A percentile compares a stretch with the other conserved stretches of the same genome.
phyloP scores from a whole-genome alignment of 2,888 invertebrate species.

The Pseudoips prasinana region DNA sequence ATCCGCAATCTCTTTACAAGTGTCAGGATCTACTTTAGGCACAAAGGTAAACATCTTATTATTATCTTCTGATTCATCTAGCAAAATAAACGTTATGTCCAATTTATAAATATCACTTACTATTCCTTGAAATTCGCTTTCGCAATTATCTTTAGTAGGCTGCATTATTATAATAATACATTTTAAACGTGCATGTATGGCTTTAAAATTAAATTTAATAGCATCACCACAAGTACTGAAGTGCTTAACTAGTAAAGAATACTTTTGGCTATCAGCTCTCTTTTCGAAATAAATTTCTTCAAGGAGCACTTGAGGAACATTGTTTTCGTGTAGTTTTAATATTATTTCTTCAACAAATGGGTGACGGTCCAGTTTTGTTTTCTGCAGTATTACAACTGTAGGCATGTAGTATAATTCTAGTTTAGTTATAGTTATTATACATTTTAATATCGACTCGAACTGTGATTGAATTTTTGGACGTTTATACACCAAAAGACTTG shows the following conservation, averaged over 20 bases:
- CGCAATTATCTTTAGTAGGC: no score
- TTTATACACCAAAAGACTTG: neutral
- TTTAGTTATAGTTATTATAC: conserved; percentile 28
- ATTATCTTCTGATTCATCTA: no score
- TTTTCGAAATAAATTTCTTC: conserved; percentile 14
- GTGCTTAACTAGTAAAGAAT: conserved; percentile 21
- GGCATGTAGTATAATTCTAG: conserved; percentile 24
- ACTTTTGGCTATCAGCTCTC: conserved; percentile 8
- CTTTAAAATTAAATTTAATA: conserved; percentile 19
- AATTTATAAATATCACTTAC: no score
- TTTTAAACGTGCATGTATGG: conserved; percentile 31
- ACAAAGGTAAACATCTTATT: no score
- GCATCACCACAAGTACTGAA: conserved; percentile 32
- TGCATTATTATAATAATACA: conserved; percentile 40
- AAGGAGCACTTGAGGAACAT: conserved; percentile 21
- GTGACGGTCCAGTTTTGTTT: conserved; percentile 6
- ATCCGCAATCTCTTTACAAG: no score
- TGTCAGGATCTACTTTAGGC: no score
- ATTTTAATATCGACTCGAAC: conserved; percentile 24
- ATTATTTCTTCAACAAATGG: conserved; percentile 25
- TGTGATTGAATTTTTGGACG: neutral
- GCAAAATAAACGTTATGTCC: no score
- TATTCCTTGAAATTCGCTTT: no score
- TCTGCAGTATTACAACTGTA: conserved; percentile 26
- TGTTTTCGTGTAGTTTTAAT: conserved; percentile 15